Base-by-base conservation (phyloP, 2,113 vertebrate genomes). In the Mirounga angustirostris region DNA sequence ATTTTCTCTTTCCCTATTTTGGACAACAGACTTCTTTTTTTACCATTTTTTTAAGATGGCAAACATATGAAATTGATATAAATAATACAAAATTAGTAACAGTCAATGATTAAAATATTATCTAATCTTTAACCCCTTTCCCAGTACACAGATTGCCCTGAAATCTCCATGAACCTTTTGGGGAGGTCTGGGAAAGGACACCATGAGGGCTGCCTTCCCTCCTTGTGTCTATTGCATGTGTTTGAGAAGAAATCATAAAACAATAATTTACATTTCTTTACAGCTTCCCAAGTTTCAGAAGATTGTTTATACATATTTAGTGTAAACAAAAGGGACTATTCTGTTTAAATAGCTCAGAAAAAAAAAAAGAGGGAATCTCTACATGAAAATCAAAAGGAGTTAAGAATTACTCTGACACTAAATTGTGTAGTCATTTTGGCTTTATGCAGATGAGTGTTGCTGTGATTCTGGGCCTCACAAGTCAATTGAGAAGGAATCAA, bases 171-270 rank as follows among this genome's bases (percentile, higher is more conserved):
- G 40, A 80, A 54, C 2, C 4, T 71, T 95, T 56, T 61, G 3
- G 61, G 21, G 22, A 79, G 74, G 40, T 78, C n/a, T 24, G 56
- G 28, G 8, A 82, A 78, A 36, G 52, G 54, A 5, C 9, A 54
- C 16, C 24, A 56, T 10, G 30, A 94, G 21, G 33, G 43, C 2
- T 24, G 28, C 7, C 8, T 61, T 88, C 86, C 73, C 52, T 82
- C 33, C 76, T 14, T 61, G 33, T 3, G 63, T 69, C 54, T 90
- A 28, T 59, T 52, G 5, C 61, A 26, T 1, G 3, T 80, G 24
- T 58, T 74, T 81, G n/a, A 91, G 52, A 96, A 73, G 19, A 91
- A 89, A 86, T 63, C 22, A 83, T 24, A 73, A 93, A 82, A 69
- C 40, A 46, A 28, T 43, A 74, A 9, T 11, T 91, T 87, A 22